Percentiles rank a stretch among this genome's conserved stretches.
phyloP scores from a whole-genome alignment of 2,888 invertebrate genomes.

The Ferrisia virgata region DNA sequence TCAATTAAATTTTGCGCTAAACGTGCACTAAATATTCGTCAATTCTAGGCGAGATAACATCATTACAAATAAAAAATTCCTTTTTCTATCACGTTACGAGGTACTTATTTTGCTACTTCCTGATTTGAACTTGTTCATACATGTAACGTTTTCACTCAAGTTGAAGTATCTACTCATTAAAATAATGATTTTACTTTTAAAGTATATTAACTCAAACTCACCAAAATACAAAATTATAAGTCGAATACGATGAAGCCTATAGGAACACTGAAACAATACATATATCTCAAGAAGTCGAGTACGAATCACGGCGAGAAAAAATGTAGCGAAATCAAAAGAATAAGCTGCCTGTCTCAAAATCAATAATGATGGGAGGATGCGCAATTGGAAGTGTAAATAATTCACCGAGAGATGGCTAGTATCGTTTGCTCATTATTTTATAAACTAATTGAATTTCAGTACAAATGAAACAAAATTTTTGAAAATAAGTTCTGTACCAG shows the following conservation, averaged over 20 bases:
- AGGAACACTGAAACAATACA: neutral
- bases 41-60: too few relatives aligned
- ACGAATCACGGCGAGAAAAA: neutral
- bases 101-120: too few relatives aligned
- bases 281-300: neutral
- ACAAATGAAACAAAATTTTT: neutral
- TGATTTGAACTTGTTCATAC: neutral
- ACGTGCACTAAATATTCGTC: too few relatives aligned
- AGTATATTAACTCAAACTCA: neutral
- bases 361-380: conserved; percentile 25
- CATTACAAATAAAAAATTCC: too few relatives aligned
- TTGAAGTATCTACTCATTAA: neutral
- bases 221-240: neutral
- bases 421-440: neutral
- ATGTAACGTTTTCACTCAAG: neutral
- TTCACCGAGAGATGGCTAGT: neutral
- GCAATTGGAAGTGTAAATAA: conserved; percentile 13
- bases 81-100: too few relatives aligned
- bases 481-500: too few relatives aligned
- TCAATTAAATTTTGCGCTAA: too few relatives aligned
- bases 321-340: conserved; percentile 1
- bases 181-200: neutral
- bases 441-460: neutral
- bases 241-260: neutral
- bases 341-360: conserved; percentile 12